These are phyloP conservation scores for Leptodactylus fuscus DNA, from an alignment of 2,113 vertebrate genomes.

Conservation along the genomic window DNA sequence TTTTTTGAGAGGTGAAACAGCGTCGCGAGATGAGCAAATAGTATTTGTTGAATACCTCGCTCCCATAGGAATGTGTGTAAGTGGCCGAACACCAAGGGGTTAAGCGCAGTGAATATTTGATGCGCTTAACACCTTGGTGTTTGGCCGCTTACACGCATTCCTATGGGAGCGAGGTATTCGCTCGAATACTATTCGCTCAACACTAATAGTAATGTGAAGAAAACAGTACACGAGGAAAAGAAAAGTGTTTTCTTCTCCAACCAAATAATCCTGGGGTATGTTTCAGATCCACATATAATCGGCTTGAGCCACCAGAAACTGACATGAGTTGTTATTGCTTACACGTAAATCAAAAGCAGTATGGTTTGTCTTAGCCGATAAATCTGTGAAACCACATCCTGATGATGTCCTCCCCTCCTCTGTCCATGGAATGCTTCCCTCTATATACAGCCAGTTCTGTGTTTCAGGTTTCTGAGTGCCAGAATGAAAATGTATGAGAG, in stretches of 20 bases:
- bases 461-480: constrained; percentile 37
- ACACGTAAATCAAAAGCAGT: constrained; percentile 49
- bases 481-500: constrained; percentile 46
- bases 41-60: too few relatives aligned
- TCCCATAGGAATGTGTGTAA: too few relatives aligned
- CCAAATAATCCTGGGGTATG: constrained; percentile 1
- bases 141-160: too few relatives aligned
- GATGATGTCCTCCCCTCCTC: constrained; percentile 44
- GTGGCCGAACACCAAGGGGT: too few relatives aligned
- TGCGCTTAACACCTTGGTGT: too few relatives aligned
- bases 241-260: background rate
- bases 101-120: too few relatives aligned
- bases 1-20: too few relatives aligned
- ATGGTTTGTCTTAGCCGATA: constrained; percentile 42
- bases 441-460: constrained; percentile 46
- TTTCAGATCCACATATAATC: constrained; percentile 33
- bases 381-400: constrained; percentile 58
- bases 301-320: constrained; percentile 24
- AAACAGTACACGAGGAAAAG: too few relatives aligned
- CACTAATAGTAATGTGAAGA: too few relatives aligned
- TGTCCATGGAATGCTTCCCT: constrained; percentile 42
- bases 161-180: too few relatives aligned
- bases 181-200: too few relatives aligned
- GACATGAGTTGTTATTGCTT: constrained; percentile 49
- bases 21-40: too few relatives aligned